Evolutionary conservation across 2,113 vertebrate genomes (phyloP).

Genomic region (Castor canadensis): DNA sequence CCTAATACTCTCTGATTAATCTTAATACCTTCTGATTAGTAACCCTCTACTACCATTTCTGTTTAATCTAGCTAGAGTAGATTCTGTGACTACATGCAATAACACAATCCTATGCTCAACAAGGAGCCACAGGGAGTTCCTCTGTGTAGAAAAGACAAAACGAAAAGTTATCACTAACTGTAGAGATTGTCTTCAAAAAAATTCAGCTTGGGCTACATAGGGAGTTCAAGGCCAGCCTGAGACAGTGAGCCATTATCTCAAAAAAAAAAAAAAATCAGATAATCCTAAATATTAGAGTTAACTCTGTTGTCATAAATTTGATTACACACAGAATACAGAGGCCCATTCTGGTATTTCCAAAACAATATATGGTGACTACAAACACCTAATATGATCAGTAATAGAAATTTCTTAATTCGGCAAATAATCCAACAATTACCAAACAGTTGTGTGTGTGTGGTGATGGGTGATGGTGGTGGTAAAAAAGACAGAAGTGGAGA

Average conservation of each 20-base stretch:
- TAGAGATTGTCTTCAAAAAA: background rate
- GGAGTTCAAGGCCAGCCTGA: background rate
- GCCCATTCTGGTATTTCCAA: background rate
- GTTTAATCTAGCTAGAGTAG: background rate
- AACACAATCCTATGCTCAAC: background rate
- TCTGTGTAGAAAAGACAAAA: background rate
- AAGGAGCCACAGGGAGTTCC: background rate
- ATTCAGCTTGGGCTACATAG: no score
- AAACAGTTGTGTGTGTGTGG: background rate
- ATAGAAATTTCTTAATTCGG: background rate
- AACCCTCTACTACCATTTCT: constrained; percentile 20
- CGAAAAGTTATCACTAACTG: background rate
- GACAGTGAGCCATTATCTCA: background rate
- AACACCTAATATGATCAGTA: background rate
- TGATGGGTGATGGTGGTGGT: background rate
- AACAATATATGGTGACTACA: background rate
- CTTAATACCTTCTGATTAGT: background rate
- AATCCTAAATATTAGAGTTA: constrained; percentile 27
- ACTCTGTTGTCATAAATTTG: background rate
- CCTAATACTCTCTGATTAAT: background rate
- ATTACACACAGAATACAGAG: background rate
- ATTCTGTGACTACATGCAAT: background rate
- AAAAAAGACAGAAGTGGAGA: background rate
- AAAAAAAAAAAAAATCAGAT: background rate
- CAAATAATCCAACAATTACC: background rate